Conservation (phyloP, 2,113 vertebrate genomes). For the Odocoileus hemionus region DNA sequence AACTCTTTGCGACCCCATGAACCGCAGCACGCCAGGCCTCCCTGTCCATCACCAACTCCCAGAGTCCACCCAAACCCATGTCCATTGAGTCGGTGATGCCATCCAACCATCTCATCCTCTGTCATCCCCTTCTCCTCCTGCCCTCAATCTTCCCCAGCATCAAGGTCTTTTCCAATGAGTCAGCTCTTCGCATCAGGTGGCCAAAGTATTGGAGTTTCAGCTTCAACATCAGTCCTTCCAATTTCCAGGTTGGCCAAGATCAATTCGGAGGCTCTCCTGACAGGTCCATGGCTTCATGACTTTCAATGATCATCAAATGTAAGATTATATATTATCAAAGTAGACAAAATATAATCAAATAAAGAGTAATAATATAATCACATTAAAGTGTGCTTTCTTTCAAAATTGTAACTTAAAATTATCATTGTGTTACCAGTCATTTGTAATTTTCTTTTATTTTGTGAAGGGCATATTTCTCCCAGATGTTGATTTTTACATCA, state of each 20-base stretch:
- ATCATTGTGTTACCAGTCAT: not conserved
- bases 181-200: not conserved
- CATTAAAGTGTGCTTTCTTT: not conserved
- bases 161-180: not conserved
- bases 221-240: not conserved
- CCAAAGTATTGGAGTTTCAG: not conserved
- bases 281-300: not conserved
- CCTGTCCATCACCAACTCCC: not conserved
- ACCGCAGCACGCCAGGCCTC: not conserved
- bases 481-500: not conserved
- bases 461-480: not conserved
- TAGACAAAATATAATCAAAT: not conserved
- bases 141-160: not conserved
- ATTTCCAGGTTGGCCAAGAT: not conserved
- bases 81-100: not conserved
- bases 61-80: not conserved
- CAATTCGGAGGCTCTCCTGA: not conserved
- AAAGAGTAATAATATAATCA: not conserved
- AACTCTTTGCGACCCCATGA: not conserved
- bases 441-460: not conserved
- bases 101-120: not conserved
- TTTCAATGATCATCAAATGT: not conserved
- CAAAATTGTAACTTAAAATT: not conserved
- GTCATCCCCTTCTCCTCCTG: not conserved
- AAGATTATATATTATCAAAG: not conserved